A percentile compares a stretch with the other conserved stretches of the same genome.
These are phyloP conservation scores for Mus caroli DNA, from an alignment of 2,797 vertebrate genomes.

Conservation along the genomic window DNA sequence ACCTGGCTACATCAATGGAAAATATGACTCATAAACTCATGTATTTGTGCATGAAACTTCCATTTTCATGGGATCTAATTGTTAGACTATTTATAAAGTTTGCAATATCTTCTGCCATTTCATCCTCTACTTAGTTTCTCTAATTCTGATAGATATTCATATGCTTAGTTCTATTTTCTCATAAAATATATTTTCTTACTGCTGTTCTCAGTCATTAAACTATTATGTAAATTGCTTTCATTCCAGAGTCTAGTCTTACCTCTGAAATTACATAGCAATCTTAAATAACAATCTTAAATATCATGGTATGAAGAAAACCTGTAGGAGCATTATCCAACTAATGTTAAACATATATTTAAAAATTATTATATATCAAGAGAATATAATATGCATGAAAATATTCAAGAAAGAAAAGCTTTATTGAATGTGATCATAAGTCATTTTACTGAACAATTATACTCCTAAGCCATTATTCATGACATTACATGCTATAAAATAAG, in stretches of 20 bases:
- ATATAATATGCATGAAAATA: not conserved
- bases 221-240: not conserved
- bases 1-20: slow-evolving; percentile 7
- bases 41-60: not conserved
- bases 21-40: not conserved
- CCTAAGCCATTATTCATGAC: not conserved
- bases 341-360: not conserved
- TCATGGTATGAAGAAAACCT: not conserved
- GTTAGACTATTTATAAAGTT: not conserved
- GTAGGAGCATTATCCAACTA: not conserved
- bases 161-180: not conserved
- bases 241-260: not conserved
- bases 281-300: slow-evolving; percentile 11
- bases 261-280: not conserved
- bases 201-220: not conserved
- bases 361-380: not conserved
- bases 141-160: not conserved
- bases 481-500: not conserved
- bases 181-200: slow-evolving; percentile 43
- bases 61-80: not conserved
- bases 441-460: slow-evolving; percentile 33
- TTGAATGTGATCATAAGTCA: not conserved
- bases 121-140: not conserved
- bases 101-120: not conserved
- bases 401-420: not conserved